Evolutionary conservation across 2,797 vertebrate species (phyloP).

Genomic region (Sternotherus odoratus): DNA sequence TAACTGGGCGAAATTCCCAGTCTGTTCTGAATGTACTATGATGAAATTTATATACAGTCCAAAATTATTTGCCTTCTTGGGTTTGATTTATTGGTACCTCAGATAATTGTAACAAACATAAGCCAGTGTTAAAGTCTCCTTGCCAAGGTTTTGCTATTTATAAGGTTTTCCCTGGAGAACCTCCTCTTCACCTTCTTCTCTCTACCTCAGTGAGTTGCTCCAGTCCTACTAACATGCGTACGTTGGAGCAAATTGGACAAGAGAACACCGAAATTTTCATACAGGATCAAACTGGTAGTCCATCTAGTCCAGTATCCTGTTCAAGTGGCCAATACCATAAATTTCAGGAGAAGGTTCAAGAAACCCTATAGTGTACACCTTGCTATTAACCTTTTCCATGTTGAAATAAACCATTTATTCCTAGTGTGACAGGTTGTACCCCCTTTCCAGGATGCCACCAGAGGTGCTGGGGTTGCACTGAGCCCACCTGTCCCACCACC

Average conservation of each 20-base stretch:
- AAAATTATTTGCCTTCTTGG: neutral
- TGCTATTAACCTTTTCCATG: too few species aligned
- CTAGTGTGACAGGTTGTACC: too few species aligned
- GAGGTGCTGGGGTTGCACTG: too few species aligned
- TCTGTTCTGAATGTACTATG: neutral
- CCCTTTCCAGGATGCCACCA: too few species aligned
- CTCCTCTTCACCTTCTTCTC: neutral
- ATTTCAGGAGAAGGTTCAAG: neutral
- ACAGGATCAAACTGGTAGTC: neutral
- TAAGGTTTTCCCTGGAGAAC: neutral
- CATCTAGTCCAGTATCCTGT: neutral
- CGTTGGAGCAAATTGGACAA: rapidly evolving
- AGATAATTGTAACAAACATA: neutral
- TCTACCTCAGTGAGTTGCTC: rapidly evolving
- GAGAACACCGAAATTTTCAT: neutral
- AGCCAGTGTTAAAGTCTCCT: neutral
- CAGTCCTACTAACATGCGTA: neutral
- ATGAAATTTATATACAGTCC: neutral
- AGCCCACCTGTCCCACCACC: too few species aligned
- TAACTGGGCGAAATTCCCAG: neutral
- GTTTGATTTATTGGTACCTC: neutral
- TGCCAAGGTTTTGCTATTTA: neutral
- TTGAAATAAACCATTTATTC: too few species aligned
- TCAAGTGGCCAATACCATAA: neutral
- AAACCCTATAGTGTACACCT: neutral